Evolutionary conservation across 2,888 invertebrate genomes (phyloP).

Genomic region (Masnerella sp.): DNA sequence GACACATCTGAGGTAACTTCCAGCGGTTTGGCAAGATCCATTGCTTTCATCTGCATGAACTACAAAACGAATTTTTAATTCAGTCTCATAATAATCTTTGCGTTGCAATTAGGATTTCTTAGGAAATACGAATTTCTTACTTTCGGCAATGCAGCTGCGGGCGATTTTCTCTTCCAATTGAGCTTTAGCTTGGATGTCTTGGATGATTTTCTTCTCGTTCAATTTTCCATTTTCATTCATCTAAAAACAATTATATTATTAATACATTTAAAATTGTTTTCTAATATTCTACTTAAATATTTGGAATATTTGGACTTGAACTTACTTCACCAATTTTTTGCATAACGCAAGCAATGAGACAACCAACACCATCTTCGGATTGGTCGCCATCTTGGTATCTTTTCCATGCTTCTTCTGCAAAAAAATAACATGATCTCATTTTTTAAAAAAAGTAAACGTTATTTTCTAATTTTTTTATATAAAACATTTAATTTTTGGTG

Average conservation of each 20-base stretch:
- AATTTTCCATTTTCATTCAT: constrained; percentile 30
- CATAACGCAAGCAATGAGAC: constrained; percentile 22
- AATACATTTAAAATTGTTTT: constrained; percentile 1
- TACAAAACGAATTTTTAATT: constrained; percentile 5
- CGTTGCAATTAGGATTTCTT: neutral
- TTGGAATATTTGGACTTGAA: no score
- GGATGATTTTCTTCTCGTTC: constrained; percentile 32
- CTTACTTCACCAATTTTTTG: constrained; percentile 26
- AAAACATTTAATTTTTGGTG: no score
- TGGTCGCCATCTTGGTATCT: neutral
- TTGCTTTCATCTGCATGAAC: constrained; percentile 5
- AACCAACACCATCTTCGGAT: neutral
- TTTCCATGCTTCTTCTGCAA: no score
- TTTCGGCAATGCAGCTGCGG: constrained; percentile 35
- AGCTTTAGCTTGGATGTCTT: constrained; percentile 25
- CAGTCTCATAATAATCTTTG: neutral
- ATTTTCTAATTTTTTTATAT: no score
- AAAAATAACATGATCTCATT: no score
- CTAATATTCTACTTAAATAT: no score
- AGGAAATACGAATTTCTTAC: constrained; percentile 8
- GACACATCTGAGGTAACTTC: constrained; percentile 6
- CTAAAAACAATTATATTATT: constrained; percentile 17
- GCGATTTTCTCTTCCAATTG: constrained; percentile 30
- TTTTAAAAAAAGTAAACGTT: neutral
- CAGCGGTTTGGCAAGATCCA: constrained; percentile 10